Conservation (phyloP, 2,797 vertebrate genomes). For the Lacerta agilis region DNA sequence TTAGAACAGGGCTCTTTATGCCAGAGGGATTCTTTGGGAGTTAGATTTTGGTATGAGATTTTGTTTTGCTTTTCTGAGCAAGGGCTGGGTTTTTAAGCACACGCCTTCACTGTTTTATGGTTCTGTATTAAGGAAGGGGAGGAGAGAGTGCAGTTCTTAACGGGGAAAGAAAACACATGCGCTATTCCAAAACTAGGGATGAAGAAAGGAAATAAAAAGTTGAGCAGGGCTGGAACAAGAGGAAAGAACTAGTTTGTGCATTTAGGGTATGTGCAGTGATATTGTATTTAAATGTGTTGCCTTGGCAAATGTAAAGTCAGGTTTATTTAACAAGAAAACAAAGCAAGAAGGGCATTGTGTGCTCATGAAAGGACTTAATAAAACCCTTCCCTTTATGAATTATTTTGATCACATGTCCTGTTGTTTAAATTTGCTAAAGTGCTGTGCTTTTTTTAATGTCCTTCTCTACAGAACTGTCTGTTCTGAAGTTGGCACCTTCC, state of each 20-base stretch:
- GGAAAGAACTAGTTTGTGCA: conserved; percentile 64
- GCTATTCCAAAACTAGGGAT: conserved; percentile 25
- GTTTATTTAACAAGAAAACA: conserved; percentile 81
- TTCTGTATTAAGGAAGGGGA: conserved; percentile 37
- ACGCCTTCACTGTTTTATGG: conserved; percentile 1
- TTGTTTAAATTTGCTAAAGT: conserved; percentile 82
- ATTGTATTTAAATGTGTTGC: conserved; percentile 85
- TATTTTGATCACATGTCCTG: conserved; percentile 82
- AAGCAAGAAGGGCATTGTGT: conserved; percentile 80
- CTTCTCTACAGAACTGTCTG: conserved; percentile 80
- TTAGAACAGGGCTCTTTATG: conserved; percentile 75
- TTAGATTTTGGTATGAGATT: conserved; percentile 62
- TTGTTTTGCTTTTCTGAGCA: neutral
- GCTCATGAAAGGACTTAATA: conserved; percentile 81
- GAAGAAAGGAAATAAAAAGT: conserved; percentile 49
- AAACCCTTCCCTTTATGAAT: conserved; percentile 84
- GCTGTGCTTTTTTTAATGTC: conserved; percentile 73
- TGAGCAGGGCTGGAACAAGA: conserved; percentile 45
- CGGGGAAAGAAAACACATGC: conserved; percentile 17
- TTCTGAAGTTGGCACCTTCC: conserved; percentile 80
- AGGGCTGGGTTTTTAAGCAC: conserved; percentile 14
- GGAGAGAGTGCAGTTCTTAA: conserved; percentile 30
- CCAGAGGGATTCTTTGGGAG: conserved; percentile 74
- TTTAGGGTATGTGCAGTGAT: conserved; percentile 82
- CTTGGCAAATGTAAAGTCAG: conserved; percentile 80